Evolutionary conservation across 2,113 vertebrate genomes (phyloP), one percentile per base, ranked within the genome.

Genomic region (Zeus faber): DNA sequence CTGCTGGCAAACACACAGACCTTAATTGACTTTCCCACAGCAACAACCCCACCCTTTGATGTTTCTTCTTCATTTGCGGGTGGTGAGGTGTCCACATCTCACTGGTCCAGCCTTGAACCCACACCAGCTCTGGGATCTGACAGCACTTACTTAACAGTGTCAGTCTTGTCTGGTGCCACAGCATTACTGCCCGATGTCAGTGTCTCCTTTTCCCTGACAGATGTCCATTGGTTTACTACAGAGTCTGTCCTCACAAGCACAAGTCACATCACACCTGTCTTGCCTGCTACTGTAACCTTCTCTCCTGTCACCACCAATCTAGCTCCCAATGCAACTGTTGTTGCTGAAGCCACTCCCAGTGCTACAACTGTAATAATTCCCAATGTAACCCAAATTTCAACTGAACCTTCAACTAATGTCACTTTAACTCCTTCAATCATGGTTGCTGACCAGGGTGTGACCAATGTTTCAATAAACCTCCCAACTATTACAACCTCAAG

Each of bases 211-310:
- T 77, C 79, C 24, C 18, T 72, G 48, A 83, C 78, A 0, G 79
- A 84, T 41, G 72, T 81, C 22, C 75, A 79, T n/a, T 85, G 84
- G 85, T 75, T 82, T 58, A 56, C 74, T 59, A 81, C 86, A 0
- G 72, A 83, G 24, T 64, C 54, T 48, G 25, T 69, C 24, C 26
- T 59, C 21, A 25, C 72, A 7, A 45, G 17, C 23, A 53, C 67
- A 6, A 0, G 74, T 62, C 20, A 35, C 48, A 0, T 66, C 2
- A 0, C 83, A 50, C 65, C 82, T 55, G 72, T 80, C 25, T 49
- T 70, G 1, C 80, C 54, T 0, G 40, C 70, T 50, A 75, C 84
- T 44, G 1, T 0, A 0, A 54, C 67, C n/a, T 44, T 54, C 29
- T 52, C 78, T 4, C 11, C 62, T 23, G 26, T 39, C 41, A 10